Evolutionary conservation across 2,888 invertebrate genomes (phyloP), one percentile per base, ranked within the genome.

Genomic region (Hymenopus coronatus): DNA sequence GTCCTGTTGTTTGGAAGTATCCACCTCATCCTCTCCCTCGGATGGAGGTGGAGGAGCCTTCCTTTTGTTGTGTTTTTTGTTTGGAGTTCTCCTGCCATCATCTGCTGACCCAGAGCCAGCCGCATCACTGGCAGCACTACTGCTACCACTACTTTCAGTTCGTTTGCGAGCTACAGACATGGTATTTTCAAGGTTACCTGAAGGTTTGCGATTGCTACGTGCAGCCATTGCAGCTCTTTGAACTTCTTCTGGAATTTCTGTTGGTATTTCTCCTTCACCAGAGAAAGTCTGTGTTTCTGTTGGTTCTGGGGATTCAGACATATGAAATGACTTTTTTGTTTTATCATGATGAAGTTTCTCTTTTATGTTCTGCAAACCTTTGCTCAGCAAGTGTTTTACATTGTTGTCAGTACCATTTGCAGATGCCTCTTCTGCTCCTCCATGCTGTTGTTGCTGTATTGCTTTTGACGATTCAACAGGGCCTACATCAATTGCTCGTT

Each of bases 1-100:
- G 12, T 82, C 82, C 27, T 28, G 27, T 82, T 27, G 30, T n/a
- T 27, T 12, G 30, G 54, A n/a, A 25, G 54, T 20, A 70, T 70
- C 54, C 15, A 70, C 20, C 20, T 87, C 30, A 28, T 83, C 90
- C 15, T 89, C 89, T 27, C 93, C 89, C 28, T 91, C 90, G 87
- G 94, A 94, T 2, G 96, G 96, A 0, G 96, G 96, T 0, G 95
- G 95, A 0, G 97, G 97, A 2, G 97, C 96, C 93, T 96, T 96
- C 0, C 96, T 95, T 92, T 97, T 90, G 84, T 90, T 97, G 84
- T 94, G 95, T 92, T 95, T 96, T 91, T 95, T 96, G 1, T 70
- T 70, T 70, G 93, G 92, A 8, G 93, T 92, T 92, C 94, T 94
- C 0, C 92, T 92, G 3, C 91, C 90, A 30, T 94, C 93, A 4